Evolutionary conservation across 2,113 vertebrate genomes (phyloP).

Genomic region (Cololabis saira): DNA sequence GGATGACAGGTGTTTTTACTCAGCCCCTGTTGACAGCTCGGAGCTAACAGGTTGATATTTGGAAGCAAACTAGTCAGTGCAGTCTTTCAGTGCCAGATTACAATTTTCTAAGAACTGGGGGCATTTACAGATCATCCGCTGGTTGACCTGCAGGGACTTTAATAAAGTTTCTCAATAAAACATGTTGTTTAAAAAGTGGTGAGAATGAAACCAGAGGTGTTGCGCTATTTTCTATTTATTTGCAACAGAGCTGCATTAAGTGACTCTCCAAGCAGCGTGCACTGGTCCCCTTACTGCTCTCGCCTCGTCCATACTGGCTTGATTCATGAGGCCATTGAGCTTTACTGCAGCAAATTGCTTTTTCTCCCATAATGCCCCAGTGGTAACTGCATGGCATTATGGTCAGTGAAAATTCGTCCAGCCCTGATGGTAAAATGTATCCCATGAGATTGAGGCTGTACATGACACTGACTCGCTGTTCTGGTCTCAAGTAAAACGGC

Average conservation of each 20-base stretch:
- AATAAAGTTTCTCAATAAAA: background rate
- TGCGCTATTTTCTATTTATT: slow-evolving; percentile 21
- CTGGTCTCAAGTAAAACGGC: slow-evolving; percentile 45
- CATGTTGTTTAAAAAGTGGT: background rate
- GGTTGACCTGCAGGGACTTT: background rate
- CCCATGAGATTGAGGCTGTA: slow-evolving; percentile 47
- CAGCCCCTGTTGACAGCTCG: slow-evolving; percentile 28
- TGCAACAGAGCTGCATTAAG: slow-evolving; percentile 46
- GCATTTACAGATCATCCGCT: background rate
- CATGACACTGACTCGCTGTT: slow-evolving; percentile 28
- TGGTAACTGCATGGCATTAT: slow-evolving; percentile 58
- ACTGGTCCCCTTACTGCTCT: slow-evolving; percentile 54
- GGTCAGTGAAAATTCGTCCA: slow-evolving; percentile 55
- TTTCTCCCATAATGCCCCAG: slow-evolving; percentile 67
- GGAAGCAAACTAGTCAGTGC: background rate
- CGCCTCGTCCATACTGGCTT: slow-evolving; percentile 58
- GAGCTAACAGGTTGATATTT: slow-evolving; percentile 43
- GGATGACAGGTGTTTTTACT: slow-evolving; percentile 64
- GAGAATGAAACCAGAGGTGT: slow-evolving; percentile 13
- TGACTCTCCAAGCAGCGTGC: slow-evolving; percentile 55
- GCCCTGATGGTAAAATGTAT: slow-evolving; percentile 62
- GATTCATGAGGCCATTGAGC: slow-evolving; percentile 75
- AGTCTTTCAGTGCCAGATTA: slow-evolving; percentile 1
- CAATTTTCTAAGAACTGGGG: background rate
- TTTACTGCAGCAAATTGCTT: slow-evolving; percentile 71